A percentile compares a stretch with the other conserved stretches of the same genome.
phyloP scores from a whole-genome alignment of 2,113 vertebrate species.

The Etheostoma cragini region DNA sequence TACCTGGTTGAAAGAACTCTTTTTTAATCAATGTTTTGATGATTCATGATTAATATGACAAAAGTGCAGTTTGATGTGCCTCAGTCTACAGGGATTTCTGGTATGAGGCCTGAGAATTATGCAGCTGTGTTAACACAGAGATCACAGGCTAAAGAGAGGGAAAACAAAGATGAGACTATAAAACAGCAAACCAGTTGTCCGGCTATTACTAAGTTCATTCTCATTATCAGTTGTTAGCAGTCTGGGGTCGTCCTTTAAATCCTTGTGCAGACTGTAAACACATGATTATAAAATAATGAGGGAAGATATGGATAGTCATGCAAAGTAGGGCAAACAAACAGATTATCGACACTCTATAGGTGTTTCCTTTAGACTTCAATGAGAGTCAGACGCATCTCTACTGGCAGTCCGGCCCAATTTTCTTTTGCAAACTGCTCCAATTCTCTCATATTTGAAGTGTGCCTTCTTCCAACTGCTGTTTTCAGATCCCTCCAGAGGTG shows the following conservation, averaged over 20 bases:
- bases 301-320: slow-evolving; percentile 27
- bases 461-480: too few relatives aligned
- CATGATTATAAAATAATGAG: slow-evolving; percentile 56
- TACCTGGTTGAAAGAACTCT: background rate
- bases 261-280: slow-evolving; percentile 53
- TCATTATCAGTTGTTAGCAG: slow-evolving; percentile 58
- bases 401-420: too few relatives aligned
- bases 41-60: background rate
- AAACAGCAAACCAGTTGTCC: slow-evolving; percentile 45
- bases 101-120: slow-evolving; percentile 12
- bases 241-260: slow-evolving; percentile 56
- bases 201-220: slow-evolving; percentile 46
- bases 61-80: background rate
- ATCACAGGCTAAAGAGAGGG: slow-evolving; percentile 39
- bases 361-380: background rate
- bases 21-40: background rate
- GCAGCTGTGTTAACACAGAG: slow-evolving; percentile 28
- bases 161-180: slow-evolving; percentile 45
- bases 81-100: slow-evolving; percentile 2
- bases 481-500: background rate
- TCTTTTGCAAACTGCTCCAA: background rate
- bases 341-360: background rate
- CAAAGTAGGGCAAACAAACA: slow-evolving; percentile 4
- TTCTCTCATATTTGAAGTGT: background rate
- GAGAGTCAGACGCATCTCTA: background rate